These are phyloP conservation scores for Glossophaga mutica DNA, from an alignment of 2,797 vertebrate species.

Conservation along the genomic window DNA sequence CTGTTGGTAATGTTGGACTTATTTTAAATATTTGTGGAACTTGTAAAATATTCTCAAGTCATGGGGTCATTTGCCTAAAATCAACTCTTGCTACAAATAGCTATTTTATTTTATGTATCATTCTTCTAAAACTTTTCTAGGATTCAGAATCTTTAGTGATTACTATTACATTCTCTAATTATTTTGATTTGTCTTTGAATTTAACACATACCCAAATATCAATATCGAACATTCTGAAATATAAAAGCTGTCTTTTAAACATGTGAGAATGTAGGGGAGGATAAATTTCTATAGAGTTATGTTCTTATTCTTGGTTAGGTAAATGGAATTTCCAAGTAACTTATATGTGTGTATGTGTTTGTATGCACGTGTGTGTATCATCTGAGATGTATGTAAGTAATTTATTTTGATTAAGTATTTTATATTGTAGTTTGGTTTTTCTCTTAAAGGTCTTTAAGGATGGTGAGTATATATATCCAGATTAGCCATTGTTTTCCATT, in stretches of 20 bases:
- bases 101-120: not conserved
- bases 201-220: not conserved
- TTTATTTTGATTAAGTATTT: conserved; percentile 41
- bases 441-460: not conserved
- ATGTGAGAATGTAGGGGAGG: not conserved
- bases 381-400: not conserved
- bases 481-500: not conserved
- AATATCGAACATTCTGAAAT: not conserved
- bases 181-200: not conserved
- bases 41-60: not conserved
- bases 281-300: not conserved
- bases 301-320: not conserved
- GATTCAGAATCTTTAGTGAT: conserved; percentile 18
- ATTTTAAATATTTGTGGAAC: conserved; percentile 15
- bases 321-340: not conserved
- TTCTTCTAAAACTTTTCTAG: not conserved
- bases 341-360: not conserved
- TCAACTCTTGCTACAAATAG: not conserved
- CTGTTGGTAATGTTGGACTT: conserved; percentile 86
- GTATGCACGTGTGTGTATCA: not conserved
- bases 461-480: not conserved
- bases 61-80: not conserved
- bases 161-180: conserved; percentile 1
- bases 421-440: not conserved
- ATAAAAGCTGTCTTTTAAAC: not conserved